Base-by-base conservation (phyloP, 2,797 vertebrate genomes). In the Coreius guichenoti region DNA sequence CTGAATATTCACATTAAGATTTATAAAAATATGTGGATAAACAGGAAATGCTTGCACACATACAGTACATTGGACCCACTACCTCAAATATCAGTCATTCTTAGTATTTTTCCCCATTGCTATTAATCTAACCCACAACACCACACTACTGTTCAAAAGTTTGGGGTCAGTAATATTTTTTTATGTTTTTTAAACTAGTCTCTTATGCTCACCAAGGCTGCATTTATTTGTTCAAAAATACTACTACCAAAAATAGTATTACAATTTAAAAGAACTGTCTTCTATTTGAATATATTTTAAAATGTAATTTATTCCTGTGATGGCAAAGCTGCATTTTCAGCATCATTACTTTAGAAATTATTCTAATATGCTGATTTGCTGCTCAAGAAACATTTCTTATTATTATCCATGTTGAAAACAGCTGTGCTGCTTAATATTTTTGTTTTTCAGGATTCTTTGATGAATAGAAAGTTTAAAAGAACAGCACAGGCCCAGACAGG, bases 1-100 rank as follows among this genome's bases (percentile, higher is more conserved):
- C 19, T 73, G 43, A 78, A 68, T 85, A 80, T 83, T 82, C 85
- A 82, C 89, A 77, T 51, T 83, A 73, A 43, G 14, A 49, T 33
- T 51, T n/a, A 69, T 33, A 29, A 72, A 70, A 61, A 39, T 14
- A 31, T 49, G 12, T 45, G 43, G 12, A 80, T 65, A 45, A 45
- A 78, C 36, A 21, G 14, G 76, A 26, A 63, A 61, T 78, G 56
- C 36, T 45, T 78, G 76, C 36, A 45, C 56, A 58, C 14, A 43
- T 26, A 43, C 33, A 36, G 33, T 36, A 43, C 8, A 63, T 11
- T 45, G n/a, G 56, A 16, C 36, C 56, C n/a, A 13, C 8, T 13
- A 29, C 36, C 36, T 63, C 23, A 61, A 58, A 39, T 43, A 54
- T 58, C 54, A 77, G 16, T 17, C 75, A 61, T n/a, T n/a, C 21